Evolutionary conservation across 2,888 invertebrate species (phyloP), one percentile per base, ranked within the genome.

Genomic region (Nemapogon koenigi): DNA sequence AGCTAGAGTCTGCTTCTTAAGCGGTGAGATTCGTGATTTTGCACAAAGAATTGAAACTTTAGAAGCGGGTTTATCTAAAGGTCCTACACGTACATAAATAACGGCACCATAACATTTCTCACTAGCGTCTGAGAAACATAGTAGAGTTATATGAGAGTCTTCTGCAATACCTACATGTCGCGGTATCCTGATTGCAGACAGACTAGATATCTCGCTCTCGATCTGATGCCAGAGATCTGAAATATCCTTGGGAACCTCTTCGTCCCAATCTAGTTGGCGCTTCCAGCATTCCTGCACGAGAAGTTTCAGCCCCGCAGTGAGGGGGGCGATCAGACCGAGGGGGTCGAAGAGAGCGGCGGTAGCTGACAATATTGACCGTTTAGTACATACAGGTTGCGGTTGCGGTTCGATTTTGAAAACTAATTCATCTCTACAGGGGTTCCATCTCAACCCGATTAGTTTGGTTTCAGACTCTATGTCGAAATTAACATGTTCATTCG

Each of bases 361-460:
- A n/a, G 35, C 32, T 2, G 41, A 46, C 14, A 48, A 28, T 4
- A 48, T 48, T 10, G 16, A 28, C 4, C 46, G 44, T 32, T 46
- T 46, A n/a, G 44, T 46, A 27, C 44, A 46, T 13, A 18, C 33
- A 22, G 6, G 7, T 8, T 13, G 25, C n/a, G 22, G n/a, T 13
- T 4, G 35, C 3, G n/a, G 7, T 4, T n/a, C 13, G n/a, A 39
- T 16, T 10, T 10, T n/a, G n/a, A 39, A 39, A 7, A 15, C n/a
- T 15, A 39, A 39, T 6, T 10, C 10, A 16, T 39, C 33, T 15
- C 3, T 17, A 3, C 16, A 17, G 2, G 39, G 35, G 7, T 31
- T 14, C 38, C 39, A 41, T 3, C 31, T 38, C 17, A 41, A 19
- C 13, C 41, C 39, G 2, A 41, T 18, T 11, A 41, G 26, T 18